Base-by-base conservation (phyloP, 2,888 invertebrate species). In the Ectobius pallidus region DNA sequence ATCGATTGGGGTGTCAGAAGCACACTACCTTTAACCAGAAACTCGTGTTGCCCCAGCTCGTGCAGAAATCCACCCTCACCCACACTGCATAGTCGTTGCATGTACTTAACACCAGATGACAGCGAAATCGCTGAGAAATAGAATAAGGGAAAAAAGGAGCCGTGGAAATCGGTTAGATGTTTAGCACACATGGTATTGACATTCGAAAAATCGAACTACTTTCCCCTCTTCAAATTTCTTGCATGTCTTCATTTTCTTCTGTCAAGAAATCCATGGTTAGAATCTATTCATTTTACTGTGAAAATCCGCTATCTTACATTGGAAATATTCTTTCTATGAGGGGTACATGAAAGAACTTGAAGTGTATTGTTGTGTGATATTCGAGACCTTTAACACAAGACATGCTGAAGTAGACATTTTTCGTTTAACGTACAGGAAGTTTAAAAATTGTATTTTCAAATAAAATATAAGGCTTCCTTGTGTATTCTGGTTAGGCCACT, bases 31-130 rank as follows among this genome's bases (percentile, higher is more conserved):
- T 44, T 44, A 2, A 30, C 61, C 62, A 62, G 39, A 62, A 62
- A 62, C 39, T 14, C 62, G 14, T 62, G 62, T 62, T 22, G 18
- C 58, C 30, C 58, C 55, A 7, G n/a, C 58, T n/a, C 7, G 1
- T 58, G 58, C 2, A 30, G 32, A 58, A 18, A 20, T 2, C 69
- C 22, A 6, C 34, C 68, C 52, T 25, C 46, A 18, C 32, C 52
- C 32, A 2, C 20, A 14, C 49, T 55, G 49, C 69, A 52, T 52
- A 69, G 49, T 20, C 39, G 30, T 69, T 70, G 70, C 70, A 70
- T 70, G 44, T 61, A 70, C 70, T 70, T 70, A 70, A 61, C 70
- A 61, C 58, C 70, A 70, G 70, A 70, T 70, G 70, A 70, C 70
- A 70, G 70, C 58, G 58, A 65, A 65, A 65, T 65, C 65, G 46